These are phyloP conservation scores for Sitophilus oryzae DNA, from an alignment of 1,140 invertebrate genomes.

Conservation along the genomic window DNA sequence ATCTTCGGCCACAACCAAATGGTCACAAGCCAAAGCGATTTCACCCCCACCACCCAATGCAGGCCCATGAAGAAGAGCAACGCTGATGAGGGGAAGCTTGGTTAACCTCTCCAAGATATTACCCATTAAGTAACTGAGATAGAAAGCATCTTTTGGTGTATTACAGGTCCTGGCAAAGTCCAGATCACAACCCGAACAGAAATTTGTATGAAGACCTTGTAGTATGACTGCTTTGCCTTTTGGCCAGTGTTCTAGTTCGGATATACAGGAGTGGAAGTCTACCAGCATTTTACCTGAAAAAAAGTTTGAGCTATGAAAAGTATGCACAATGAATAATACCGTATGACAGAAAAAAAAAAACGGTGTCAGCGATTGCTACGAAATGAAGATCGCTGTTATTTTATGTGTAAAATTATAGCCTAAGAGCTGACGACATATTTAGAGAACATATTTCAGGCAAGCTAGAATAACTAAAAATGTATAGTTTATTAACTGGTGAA, in stretches of 20 bases:
- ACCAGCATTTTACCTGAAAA: slow-evolving; percentile 57
- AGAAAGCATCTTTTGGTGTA: slow-evolving; percentile 42
- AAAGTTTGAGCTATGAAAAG: too few relatives aligned
- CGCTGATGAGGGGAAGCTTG: slow-evolving; percentile 49
- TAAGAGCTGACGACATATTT: too few relatives aligned
- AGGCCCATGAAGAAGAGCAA: slow-evolving; percentile 51
- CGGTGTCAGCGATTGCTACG: too few relatives aligned
- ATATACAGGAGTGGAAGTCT: slow-evolving; percentile 47
- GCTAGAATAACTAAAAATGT: too few relatives aligned
- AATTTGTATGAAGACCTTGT: slow-evolving; percentile 46
- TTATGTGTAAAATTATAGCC: too few relatives aligned
- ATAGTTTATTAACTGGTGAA: too few relatives aligned
- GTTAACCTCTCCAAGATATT: slow-evolving; percentile 45
- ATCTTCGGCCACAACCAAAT: slow-evolving; percentile 46
- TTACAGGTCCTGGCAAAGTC: slow-evolving; percentile 45
- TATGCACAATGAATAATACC: too few relatives aligned
- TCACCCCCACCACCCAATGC: slow-evolving; percentile 58
- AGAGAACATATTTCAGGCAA: too few relatives aligned
- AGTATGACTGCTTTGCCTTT: slow-evolving; percentile 54
- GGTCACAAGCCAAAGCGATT: slow-evolving; percentile 53
- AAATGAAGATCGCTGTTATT: too few relatives aligned
- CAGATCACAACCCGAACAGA: slow-evolving; percentile 58
- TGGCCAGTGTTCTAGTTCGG: slow-evolving; percentile 47
- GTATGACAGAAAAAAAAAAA: too few relatives aligned
- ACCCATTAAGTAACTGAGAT: slow-evolving; percentile 52